Evolutionary conservation across 30 jellyfish, hydroid and myxozoan species (phyloP).

Genomic region (Hydractinia echinata): DNA sequence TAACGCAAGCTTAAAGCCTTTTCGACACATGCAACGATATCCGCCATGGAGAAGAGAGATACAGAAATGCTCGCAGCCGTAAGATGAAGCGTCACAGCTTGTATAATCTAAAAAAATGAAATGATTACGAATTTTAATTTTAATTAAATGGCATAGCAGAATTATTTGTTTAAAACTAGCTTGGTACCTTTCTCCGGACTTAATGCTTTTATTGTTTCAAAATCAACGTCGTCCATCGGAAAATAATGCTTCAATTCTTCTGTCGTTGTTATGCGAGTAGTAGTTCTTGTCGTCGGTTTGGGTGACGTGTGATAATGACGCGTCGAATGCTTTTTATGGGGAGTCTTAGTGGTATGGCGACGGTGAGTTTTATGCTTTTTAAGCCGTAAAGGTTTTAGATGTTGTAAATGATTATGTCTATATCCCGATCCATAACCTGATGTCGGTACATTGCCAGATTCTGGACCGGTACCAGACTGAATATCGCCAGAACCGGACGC

Average conservation of each 20-base stretch:
- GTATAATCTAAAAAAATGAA: slow-evolving; percentile 34
- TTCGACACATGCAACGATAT: slow-evolving; percentile 87
- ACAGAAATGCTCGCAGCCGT: slow-evolving; percentile 90
- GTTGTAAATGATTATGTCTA: slow-evolving; percentile 15
- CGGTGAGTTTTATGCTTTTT: not conserved
- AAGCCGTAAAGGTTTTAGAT: not conserved
- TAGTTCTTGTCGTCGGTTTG: not conserved
- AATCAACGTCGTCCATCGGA: slow-evolving; percentile 66
- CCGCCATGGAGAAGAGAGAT: slow-evolving; percentile 86
- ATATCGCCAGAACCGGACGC: slow-evolving; percentile 21
- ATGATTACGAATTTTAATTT: no score
- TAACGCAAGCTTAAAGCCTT: slow-evolving; percentile 69
- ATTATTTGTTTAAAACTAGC: not conserved
- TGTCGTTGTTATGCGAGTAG: slow-evolving; percentile 17
- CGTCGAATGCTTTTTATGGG: slow-evolving; percentile 10
- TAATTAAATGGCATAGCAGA: no score
- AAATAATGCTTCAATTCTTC: slow-evolving; percentile 37
- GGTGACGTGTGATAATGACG: not conserved
- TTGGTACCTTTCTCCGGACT: slow-evolving; percentile 54
- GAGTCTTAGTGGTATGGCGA: not conserved
- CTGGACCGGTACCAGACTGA: not conserved
- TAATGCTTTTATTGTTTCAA: slow-evolving; percentile 58
- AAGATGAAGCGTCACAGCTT: slow-evolving; percentile 74
- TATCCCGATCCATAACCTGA: slow-evolving; percentile 52
- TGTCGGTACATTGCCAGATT: slow-evolving; percentile 35